Base-by-base conservation (phyloP, 1,140 invertebrate genomes). In the Drosophila varians region DNA sequence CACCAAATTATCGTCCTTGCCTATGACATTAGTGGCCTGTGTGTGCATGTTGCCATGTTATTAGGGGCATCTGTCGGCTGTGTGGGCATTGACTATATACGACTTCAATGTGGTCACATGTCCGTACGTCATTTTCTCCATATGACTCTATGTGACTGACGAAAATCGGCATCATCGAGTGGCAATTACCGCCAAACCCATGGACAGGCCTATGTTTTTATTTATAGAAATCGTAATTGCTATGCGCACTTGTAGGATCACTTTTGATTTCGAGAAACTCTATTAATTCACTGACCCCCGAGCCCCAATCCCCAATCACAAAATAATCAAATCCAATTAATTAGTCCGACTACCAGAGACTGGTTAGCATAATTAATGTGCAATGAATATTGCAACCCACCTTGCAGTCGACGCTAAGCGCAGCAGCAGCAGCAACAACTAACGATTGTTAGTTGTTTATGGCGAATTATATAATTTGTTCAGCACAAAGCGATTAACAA, bases 391-490 rank as follows among this genome's bases (percentile, higher is more conserved):
- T 51, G 43, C 6, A 72, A 76, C 76, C 56, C 77, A 86, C 80
- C 82, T 80, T 73, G 76, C 70, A 74, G 58, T 86, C 68, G 55
- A 65, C 55, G 46, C 43, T 53, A 56, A 31, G 38, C 47, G 49
- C 69, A 16, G 16, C 34, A n/a, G 16, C 34, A n/a, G 48, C 65
- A 25, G 46, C 47, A 45, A 74, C 52, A 65, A 74, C 61, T 47
- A 62, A 49, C 72, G 47, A 79, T 52, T 42, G 62, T 45, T 65
- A 70, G 61, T 80, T 49, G 52, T 47, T 72, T 42, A 68, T 47
- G 74, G 61, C 43, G 57, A 80, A 73, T 80, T 80, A 86, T 87
- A 84, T 65, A 84, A 84, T 79, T 73, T 60, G 65, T 61, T 57
- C 23, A 34, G 46, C 58, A 78, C 79, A 45, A 68, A 46, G 40